Base-by-base conservation (phyloP, 2,113 vertebrate species). In the Semnornis frantzii region DNA sequence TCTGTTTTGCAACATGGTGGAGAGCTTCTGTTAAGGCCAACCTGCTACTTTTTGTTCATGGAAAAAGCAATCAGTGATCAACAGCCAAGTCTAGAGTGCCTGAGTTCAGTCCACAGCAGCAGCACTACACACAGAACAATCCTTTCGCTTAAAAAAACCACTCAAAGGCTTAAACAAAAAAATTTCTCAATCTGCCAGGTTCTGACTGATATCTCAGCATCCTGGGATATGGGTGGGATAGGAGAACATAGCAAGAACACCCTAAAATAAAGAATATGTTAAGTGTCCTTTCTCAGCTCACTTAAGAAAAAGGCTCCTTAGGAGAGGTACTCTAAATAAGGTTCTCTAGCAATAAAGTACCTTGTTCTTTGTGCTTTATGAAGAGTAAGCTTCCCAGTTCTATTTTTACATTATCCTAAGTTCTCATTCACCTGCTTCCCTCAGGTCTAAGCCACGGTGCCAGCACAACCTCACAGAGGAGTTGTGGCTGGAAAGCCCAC, bases 301-400 rank as follows among this genome's bases (percentile, higher is more conserved):
- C 57, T 65, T 77, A 64, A 78, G 69, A 39, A 89, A 52, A 31
- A 63, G 74, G 75, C 75, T 90, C 33, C 42, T 44, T 11, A 74
- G 71, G 44, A 93, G 78, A 63, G 3, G 2, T 42, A 70, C 75
- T 57, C 79, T 37, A 42, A 65, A 17, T 60, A 81, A 46, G 62
- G 50, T 62, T 31, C 30, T 39, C 55, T 37, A 77, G 75, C 71
- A 85, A 64, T 57, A 48, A 90, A 90, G 85, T 74, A 94, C 85
- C 79, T 89, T 64, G 57, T 16, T 71, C 48, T 69, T 95, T 94
- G 92, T 95, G 94, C 91, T 95, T 94, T 64, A 65, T 0, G 1
- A 65, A 72, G 44, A 68, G 57, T 14, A n/a, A 93, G 77, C 66
- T 37, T 69, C 42, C 83, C 1, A 1, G 18, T 68, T 48, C 0